Percentiles rank a stretch among this genome's conserved stretches.
These are phyloP conservation scores for Patiria pectinifera DNA, from an alignment of 53 echinoderm and acorn worm genomes.

Conservation along the genomic window DNA sequence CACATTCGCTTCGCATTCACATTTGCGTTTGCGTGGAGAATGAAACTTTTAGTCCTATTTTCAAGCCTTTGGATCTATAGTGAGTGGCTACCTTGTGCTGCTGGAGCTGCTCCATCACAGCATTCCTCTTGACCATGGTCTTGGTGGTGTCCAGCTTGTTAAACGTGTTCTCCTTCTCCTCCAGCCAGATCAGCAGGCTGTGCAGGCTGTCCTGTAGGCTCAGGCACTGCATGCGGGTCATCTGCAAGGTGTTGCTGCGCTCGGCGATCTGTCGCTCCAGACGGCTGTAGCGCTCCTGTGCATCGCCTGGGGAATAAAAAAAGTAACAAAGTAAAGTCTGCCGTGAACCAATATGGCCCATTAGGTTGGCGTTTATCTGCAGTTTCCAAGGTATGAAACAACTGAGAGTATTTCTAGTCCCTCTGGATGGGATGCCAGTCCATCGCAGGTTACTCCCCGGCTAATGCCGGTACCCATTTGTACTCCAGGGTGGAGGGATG, in stretches of 20 bases:
- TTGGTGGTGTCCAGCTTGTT: slow-evolving; percentile 83
- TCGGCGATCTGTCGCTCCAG: slow-evolving; percentile 89
- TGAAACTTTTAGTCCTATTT: not conserved
- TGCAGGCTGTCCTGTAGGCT: slow-evolving; percentile 94
- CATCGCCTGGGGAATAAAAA: slow-evolving; percentile 62
- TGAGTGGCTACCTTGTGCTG: slow-evolving; percentile 82
- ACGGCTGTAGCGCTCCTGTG: slow-evolving; percentile 90
- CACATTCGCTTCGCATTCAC: not conserved
- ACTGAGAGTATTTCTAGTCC: too few species aligned
- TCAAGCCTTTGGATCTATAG: not conserved
- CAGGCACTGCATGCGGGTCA: slow-evolving; percentile 94
- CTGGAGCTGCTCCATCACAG: slow-evolving; percentile 93
- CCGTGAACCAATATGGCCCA: too few species aligned
- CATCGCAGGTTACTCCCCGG: too few species aligned
- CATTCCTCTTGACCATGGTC: slow-evolving; percentile 86
- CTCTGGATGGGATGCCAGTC: too few species aligned
- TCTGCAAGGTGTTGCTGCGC: slow-evolving; percentile 92
- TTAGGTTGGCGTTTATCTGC: too few species aligned
- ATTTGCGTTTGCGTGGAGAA: not conserved
- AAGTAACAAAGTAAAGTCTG: not conserved
- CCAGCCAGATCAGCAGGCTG: slow-evolving; percentile 96
- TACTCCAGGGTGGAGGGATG: too few species aligned
- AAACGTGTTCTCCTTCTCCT: slow-evolving; percentile 95
- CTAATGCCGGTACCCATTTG: not conserved
- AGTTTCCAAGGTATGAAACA: too few species aligned